phyloP scores from a whole-genome alignment of 2,113 vertebrate genomes.

The Pteruthius melanotis region DNA sequence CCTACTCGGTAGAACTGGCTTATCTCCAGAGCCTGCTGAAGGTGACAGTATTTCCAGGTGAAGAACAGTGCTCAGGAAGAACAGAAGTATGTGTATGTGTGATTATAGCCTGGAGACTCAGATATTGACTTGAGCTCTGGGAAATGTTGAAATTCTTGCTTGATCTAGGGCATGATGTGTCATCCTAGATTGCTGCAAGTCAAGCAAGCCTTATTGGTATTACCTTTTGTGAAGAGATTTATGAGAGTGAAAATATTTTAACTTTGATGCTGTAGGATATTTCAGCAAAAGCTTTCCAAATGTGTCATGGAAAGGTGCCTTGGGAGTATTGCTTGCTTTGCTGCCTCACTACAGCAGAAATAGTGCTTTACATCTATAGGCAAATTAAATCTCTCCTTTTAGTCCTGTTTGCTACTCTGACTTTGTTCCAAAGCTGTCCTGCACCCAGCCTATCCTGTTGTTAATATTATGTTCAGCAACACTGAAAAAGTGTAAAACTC shows the following conservation, averaged over 20 bases:
- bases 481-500: neutral
- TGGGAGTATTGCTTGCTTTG: neutral
- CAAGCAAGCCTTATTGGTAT: neutral
- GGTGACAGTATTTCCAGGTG: neutral
- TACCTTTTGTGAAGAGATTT: slow-evolving; percentile 2
- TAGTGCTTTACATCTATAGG: neutral
- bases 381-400: neutral
- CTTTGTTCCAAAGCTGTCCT: neutral
- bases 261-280: neutral
- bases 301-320: neutral
- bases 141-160: neutral
- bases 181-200: slow-evolving; percentile 12
- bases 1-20: neutral
- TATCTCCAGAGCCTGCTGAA: slow-evolving; percentile 2
- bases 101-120: slow-evolving; percentile 11
- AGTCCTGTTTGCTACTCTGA: neutral
- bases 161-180: slow-evolving; percentile 7
- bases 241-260: slow-evolving; percentile 5
- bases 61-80: neutral
- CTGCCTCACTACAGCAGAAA: neutral
- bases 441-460: neutral
- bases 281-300: neutral
- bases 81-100: neutral
- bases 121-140: slow-evolving; percentile 23
- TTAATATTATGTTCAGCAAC: neutral